phyloP scores from a whole-genome alignment of 2,888 invertebrate species.

The Eumerus sabulonum region DNA sequence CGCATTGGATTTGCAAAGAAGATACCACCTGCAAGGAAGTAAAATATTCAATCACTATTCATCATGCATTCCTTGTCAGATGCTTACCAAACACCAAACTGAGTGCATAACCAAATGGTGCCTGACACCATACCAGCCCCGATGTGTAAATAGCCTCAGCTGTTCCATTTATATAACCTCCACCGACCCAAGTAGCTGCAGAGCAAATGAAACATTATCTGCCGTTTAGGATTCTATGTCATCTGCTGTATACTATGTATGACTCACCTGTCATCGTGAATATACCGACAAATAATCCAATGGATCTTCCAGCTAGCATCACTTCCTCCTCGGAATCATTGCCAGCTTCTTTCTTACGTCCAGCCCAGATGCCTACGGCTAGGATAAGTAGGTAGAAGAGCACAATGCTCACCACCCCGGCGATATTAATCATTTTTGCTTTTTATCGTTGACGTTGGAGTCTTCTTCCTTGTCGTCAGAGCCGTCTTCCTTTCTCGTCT shows the following conservation, averaged over 20 bases:
- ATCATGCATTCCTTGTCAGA: background rate
- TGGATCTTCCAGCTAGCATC: slow-evolving; percentile 98
- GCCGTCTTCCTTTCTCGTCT: no score
- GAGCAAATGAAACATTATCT: background rate
- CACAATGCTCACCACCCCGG: slow-evolving; percentile 95
- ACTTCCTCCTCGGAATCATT: slow-evolving; percentile 98
- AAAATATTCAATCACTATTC: no score
- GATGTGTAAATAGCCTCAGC: slow-evolving; percentile 97
- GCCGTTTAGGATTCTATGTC: slow-evolving; percentile 11
- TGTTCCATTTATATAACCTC: slow-evolving; percentile 99
- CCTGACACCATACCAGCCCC: slow-evolving; percentile 98
- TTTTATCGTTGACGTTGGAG: slow-evolving; percentile 15
- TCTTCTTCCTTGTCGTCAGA: no score
- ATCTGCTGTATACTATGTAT: background rate
- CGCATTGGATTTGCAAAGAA: slow-evolving; percentile 99
- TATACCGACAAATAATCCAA: slow-evolving; percentile 97
- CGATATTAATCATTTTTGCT: slow-evolving; percentile 89
- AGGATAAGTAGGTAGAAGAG: slow-evolving; percentile 98
- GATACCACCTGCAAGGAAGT: slow-evolving; percentile 86
- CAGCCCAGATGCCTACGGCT: slow-evolving; percentile 98
- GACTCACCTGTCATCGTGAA: slow-evolving; percentile 97
- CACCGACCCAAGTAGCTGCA: slow-evolving; percentile 99
- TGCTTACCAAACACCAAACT: slow-evolving; percentile 94
- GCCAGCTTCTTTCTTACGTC: slow-evolving; percentile 92
- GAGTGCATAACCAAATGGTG: slow-evolving; percentile 98